Base-by-base conservation (phyloP, 2,888 invertebrate genomes). In the Parthenolecanium corni region DNA sequence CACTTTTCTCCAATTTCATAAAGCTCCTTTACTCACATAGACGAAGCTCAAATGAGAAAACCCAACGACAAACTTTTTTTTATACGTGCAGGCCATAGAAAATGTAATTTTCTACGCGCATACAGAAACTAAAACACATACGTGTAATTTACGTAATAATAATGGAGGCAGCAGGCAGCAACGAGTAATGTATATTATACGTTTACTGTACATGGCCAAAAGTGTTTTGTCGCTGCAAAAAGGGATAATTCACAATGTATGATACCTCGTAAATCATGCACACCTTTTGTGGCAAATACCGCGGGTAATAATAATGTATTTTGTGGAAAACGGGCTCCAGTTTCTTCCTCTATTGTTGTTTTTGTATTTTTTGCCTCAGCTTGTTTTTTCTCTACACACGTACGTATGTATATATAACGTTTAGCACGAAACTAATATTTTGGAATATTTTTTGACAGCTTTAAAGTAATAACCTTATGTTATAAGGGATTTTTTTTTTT, bases 191-290 rank as follows among this genome's bases (percentile, higher is more conserved):
- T 53, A 40, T 53, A 40, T 31, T 6, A 6, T 31, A 31, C 9
- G 9, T 9, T 31, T 9, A 9, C 5, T 31, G 31, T 31, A 31
- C 31, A 31, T 31, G 31, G 5, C 53, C 38, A 16, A 53, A 53
- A 53, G 53, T 40, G 53, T 53, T 53, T 40, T 53, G 53, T 53
- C 53, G 36, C 36, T 53, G 38, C 38, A 40, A n/a, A 53, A 36
- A 53, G 46, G 18, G 18, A 18, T 56, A 56, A 56, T 56, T 56
- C 42, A 56, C 44, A 25, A 56, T 42, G 56, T 56, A 40, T 46
- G 56, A 56, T 56, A 56, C 56, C 24, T 56, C 42, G 56, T 56
- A 56, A 56, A 56, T 56, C 56, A 56, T 56, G 44, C 18, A 42
- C 44, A 42, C 44, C 56, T 42, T 56, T 56, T 46, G 25, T 56